These are phyloP conservation scores for Nectonema munidae DNA, from an alignment of 2,888 invertebrate species.

Conservation along the genomic window DNA sequence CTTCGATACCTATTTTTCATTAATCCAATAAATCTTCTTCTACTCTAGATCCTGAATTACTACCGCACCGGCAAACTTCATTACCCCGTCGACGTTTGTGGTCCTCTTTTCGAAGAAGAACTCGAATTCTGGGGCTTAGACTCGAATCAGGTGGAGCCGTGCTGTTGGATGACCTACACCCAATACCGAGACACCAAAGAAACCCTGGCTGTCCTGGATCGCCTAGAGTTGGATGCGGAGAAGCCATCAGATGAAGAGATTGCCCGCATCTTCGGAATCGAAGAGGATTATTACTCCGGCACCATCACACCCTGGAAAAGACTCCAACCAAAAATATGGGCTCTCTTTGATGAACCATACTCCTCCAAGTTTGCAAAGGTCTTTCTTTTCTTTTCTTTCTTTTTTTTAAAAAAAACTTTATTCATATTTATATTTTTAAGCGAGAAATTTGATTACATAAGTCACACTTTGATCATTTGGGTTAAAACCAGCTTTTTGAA, in stretches of 20 bases:
- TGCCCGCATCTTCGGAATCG: slow-evolving; percentile 79
- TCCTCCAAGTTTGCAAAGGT: slow-evolving; percentile 90
- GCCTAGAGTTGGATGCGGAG: slow-evolving; percentile 80
- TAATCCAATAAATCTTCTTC: too few species aligned
- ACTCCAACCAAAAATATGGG: slow-evolving; percentile 86
- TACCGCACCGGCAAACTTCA: slow-evolving; percentile 61
- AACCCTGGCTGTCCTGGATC: slow-evolving; percentile 77
- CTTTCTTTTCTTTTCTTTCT: too few species aligned
- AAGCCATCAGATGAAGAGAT: slow-evolving; percentile 89
- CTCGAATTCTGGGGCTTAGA: slow-evolving; percentile 96
- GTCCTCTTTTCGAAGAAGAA: slow-evolving; percentile 91
- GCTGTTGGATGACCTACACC: slow-evolving; percentile 97
- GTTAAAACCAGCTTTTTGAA: too few species aligned
- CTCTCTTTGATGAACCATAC: slow-evolving; percentile 91
- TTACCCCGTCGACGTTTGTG: slow-evolving; percentile 94
- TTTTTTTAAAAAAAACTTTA: too few species aligned
- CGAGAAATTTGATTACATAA: too few species aligned
- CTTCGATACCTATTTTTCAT: too few species aligned
- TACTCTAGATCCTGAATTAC: slow-evolving; percentile 63
- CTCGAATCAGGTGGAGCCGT: slow-evolving; percentile 63
- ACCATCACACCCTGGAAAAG: slow-evolving; percentile 43
- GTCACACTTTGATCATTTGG: too few species aligned
- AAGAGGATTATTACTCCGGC: slow-evolving; percentile 61
- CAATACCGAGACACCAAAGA: slow-evolving; percentile 62
- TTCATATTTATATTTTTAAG: too few species aligned